Conservation (phyloP, 2,888 invertebrate species). For the Agonum fuliginosum region DNA sequence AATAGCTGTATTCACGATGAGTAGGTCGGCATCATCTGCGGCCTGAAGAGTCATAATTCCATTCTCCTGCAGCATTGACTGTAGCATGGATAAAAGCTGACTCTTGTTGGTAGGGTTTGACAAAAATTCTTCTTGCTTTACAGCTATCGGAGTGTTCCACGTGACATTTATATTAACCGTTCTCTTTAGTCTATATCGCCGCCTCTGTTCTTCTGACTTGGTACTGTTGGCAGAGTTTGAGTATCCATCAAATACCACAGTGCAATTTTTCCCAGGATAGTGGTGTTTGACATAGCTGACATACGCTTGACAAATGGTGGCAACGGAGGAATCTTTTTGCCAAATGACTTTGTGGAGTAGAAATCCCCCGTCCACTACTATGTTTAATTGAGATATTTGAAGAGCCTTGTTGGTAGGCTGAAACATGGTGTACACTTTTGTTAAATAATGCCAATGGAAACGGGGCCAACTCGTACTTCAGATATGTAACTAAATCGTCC, state of each 20-base stretch:
- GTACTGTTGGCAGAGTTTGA: too few relatives aligned
- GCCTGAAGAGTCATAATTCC: not conserved
- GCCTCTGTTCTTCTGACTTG: too few relatives aligned
- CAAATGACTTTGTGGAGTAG: too few relatives aligned
- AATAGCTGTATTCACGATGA: not conserved
- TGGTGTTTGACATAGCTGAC: too few relatives aligned
- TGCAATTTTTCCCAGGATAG: too few relatives aligned
- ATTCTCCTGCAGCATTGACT: not conserved
- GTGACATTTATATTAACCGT: constrained; percentile 62
- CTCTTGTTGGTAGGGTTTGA: not conserved
- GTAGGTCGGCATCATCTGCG: not conserved
- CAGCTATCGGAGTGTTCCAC: constrained; percentile 63
- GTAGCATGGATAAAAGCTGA: not conserved
- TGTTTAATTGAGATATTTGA: too few relatives aligned
- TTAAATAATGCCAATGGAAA: not conserved
- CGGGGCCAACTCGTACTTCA: not conserved
- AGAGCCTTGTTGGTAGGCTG: not conserved
- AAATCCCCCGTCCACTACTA: too few relatives aligned
- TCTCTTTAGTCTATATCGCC: too few relatives aligned
- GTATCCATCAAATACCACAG: too few relatives aligned
- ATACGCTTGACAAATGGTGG: too few relatives aligned
- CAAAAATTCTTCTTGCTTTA: constrained; percentile 62
- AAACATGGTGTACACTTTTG: not conserved
- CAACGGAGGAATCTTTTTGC: too few relatives aligned
- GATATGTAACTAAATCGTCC: too few relatives aligned